phyloP scores from a whole-genome alignment of 2,797 vertebrate species.

The Sebastes taczanowskii region DNA sequence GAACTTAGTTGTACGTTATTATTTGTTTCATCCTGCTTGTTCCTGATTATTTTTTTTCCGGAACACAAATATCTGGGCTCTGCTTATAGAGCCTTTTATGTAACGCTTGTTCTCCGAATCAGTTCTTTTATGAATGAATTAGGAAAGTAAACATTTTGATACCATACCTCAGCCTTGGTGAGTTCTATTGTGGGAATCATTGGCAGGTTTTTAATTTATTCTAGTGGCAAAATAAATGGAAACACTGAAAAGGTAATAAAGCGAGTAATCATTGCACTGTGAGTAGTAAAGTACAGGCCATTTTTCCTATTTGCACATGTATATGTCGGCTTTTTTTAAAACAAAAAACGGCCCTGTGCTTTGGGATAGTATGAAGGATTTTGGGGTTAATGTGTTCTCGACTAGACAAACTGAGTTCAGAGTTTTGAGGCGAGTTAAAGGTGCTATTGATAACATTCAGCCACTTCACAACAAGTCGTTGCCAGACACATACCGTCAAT shows the following conservation, averaged over 20 bases:
- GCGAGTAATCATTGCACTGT: conserved; percentile 94
- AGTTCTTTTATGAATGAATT: conserved; percentile 83
- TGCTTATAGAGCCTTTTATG: conserved; percentile 65
- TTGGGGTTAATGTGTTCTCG: conserved; percentile 70
- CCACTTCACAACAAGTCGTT: too few species aligned
- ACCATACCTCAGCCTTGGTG: conserved; percentile 97
- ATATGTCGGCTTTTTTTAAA: conserved; percentile 87
- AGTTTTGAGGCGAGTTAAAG: conserved; percentile 55
- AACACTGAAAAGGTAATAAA: conserved; percentile 75
- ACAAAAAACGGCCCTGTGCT: conserved; percentile 69
- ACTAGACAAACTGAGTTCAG: conserved; percentile 55
- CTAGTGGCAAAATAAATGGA: conserved; percentile 66
- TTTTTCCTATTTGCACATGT: conserved; percentile 98
- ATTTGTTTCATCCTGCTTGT: conserved; percentile 79
- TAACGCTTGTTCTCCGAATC: conserved; percentile 67
- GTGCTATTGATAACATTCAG: too few species aligned
- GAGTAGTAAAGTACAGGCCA: conserved; percentile 96
- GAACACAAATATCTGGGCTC: conserved; percentile 70
- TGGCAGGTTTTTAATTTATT: conserved; percentile 88
- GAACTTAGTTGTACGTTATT: conserved; percentile 72
- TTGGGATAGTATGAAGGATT: conserved; percentile 92
- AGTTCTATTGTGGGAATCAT: conserved; percentile 89
- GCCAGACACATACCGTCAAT: too few species aligned
- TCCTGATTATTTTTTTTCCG: conserved; percentile 59
- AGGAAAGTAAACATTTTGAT: conserved; percentile 87